Conservation (phyloP, 2,797 vertebrate species). For the Galago senegalensis region DNA sequence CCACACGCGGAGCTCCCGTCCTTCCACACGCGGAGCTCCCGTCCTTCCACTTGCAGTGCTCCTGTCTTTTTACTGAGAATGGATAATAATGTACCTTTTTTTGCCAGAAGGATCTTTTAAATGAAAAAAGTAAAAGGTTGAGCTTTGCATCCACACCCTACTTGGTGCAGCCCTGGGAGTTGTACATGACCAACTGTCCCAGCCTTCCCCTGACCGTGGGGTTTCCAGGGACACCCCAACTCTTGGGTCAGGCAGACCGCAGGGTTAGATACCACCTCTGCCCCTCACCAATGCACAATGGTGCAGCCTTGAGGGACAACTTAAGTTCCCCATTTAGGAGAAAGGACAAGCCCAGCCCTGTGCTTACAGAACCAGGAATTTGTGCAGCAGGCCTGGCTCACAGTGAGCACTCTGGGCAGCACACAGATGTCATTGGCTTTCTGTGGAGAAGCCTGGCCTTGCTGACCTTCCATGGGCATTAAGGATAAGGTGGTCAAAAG, state of each 20-base stretch:
- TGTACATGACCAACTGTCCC: no score
- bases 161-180: fast-evolving
- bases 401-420: no score
- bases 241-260: fast-evolving
- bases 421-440: not conserved
- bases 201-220: no score
- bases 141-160: not conserved
- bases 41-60: no score
- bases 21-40: no score
- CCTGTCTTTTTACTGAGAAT: not conserved
- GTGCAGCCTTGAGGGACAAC: fast-evolving
- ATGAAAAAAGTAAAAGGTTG: not conserved
- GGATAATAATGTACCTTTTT: not conserved
- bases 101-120: no score
- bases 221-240: not conserved
- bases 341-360: not conserved
- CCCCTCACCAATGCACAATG: fast-evolving
- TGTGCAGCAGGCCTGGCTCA: not conserved
- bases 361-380: fast-evolving
- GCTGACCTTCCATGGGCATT: not conserved
- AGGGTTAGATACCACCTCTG: no score
- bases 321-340: not conserved
- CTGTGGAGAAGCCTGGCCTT: not conserved
- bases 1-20: no score
- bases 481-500: not conserved